Base-by-base conservation (phyloP, 2,888 invertebrate genomes). In the Choristoneura rosaceana region DNA sequence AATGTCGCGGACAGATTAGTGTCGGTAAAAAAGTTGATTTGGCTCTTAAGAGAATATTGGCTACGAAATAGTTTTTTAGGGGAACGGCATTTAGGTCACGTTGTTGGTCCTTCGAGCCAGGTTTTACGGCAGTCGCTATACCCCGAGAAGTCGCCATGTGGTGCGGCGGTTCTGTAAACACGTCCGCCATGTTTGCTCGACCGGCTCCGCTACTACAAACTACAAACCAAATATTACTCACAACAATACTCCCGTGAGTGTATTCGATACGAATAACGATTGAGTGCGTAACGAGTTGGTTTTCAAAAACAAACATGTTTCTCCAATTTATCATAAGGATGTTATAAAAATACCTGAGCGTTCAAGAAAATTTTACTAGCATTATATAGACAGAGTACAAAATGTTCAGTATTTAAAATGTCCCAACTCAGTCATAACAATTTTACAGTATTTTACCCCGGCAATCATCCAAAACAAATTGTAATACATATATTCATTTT, bases 181-280 rank as follows among this genome's bases (percentile, higher is more conserved):
- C 62, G 17, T n/a, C 17, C 12, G 17, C 14, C 43, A 25, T 45
- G 25, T 62, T 43, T 45, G 43, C 43, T 12, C 62, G 25, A 14
- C 14, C 43, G 61, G 17, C 15, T 15, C 43, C 62, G 62, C 25
- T 3, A 45, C 62, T 45, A 43, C 62, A 14, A 43, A 62, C 55
- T 55, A 62, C 43, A 62, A 62, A 62, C 17, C 62, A 33, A 45
- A 15, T 61, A 15, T 60, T 61, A 61, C 61, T 62, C 62, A 60
- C 38, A 38, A 38, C 38, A 38, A 38, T 41, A 60, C 38, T 15
- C 14, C 34, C 38, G 60, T 9, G 12, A 34, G 59, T 59, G 15
- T 41, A 25, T 55, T 9, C 38, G 15, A 9, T 41, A 9, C 60
- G 34, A 60, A 38, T 38, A 3, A 60, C 34, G 34, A 60, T 60